Base-by-base conservation (phyloP, 2,797 vertebrate species). In the Cetoscarus ocellatus region DNA sequence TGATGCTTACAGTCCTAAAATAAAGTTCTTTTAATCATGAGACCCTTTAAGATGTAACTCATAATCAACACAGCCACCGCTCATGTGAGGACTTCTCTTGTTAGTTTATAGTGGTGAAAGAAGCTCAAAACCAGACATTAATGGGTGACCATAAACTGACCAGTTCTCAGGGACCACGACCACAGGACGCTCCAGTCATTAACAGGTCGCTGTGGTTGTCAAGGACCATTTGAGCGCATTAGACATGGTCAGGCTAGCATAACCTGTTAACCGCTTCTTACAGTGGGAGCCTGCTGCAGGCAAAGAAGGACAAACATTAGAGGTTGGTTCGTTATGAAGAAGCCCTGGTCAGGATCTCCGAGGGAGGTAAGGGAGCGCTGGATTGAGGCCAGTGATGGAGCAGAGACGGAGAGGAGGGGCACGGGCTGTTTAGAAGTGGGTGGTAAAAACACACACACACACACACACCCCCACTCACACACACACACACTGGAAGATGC, bases 191-290 rank as follows among this genome's bases (percentile, higher is more conserved):
- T 90, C 75, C 71, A 75, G 87, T 84, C 84, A 86, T 87, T 85
- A 87, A 82, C 83, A 84, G 81, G 83, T 90, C 79, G 38, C 77
- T 89, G 89, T 78, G 90, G 86, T 75, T 47, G 86, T 85, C 84
- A 77, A 73, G 85, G 81, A 61, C 71, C 85, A 84, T 88, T 87
- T 84, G 63, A 83, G 77, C 73, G 81, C 73, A 87, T 92, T 83
- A 88, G 86, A 86, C 83, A 88, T 7, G 78, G 86, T 82, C 78
- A 48, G 10, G 78, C 79, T 77, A 82, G 73, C 86, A 85, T 61
- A 84, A 87, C 85, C 87, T 84, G 82, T 75, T 80, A 79, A 84
- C 88, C 83, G 55, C 86, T 79, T 74, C 84, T 78, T 77, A 57
- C 65, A 77, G 73, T 74, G 79, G 71, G 76, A 78, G 73, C 65